Percentiles rank a stretch among this genome's conserved stretches.
These are phyloP conservation scores for Synergus itoensis DNA, from an alignment of 2,888 invertebrate species.

Conservation along the genomic window DNA sequence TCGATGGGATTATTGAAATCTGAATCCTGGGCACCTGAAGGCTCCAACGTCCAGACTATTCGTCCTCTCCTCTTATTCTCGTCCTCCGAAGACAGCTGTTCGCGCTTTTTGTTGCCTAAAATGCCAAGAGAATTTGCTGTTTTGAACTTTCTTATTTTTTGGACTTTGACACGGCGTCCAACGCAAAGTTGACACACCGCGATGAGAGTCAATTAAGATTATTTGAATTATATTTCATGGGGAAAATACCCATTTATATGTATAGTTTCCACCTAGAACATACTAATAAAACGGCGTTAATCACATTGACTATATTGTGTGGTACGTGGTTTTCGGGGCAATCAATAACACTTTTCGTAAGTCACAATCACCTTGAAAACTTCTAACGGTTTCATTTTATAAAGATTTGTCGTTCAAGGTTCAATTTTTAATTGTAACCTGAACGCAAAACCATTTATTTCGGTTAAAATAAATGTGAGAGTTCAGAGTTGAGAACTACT, in stretches of 20 bases:
- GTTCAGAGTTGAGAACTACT: background rate
- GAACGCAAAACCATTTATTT: background rate
- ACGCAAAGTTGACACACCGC: slow-evolving; percentile 37
- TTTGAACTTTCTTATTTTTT: slow-evolving; percentile 35
- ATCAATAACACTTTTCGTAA: slow-evolving; percentile 3
- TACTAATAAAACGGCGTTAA: slow-evolving; percentile 60
- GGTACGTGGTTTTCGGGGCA: background rate
- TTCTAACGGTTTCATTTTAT: background rate
- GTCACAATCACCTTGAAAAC: background rate
- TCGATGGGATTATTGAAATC: slow-evolving; percentile 71
- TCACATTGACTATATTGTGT: slow-evolving; percentile 38
- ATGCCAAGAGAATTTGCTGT: slow-evolving; percentile 57
- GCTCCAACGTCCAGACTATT: slow-evolving; percentile 72
- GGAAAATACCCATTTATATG: slow-evolving; percentile 42
- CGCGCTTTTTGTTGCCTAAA: slow-evolving; percentile 74
- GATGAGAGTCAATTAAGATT: slow-evolving; percentile 11
- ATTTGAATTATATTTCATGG: slow-evolving; percentile 43
- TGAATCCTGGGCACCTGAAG: slow-evolving; percentile 70
- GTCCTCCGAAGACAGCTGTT: slow-evolving; percentile 66
- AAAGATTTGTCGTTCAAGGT: background rate
- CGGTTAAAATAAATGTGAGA: background rate
- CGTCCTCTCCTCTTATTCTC: slow-evolving; percentile 67
- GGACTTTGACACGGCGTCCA: slow-evolving; percentile 38
- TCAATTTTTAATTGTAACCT: slow-evolving; percentile 1
- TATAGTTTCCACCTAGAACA: slow-evolving; percentile 62